phyloP scores from a whole-genome alignment of 2,797 vertebrate genomes.

The Scleropages formosus region DNA sequence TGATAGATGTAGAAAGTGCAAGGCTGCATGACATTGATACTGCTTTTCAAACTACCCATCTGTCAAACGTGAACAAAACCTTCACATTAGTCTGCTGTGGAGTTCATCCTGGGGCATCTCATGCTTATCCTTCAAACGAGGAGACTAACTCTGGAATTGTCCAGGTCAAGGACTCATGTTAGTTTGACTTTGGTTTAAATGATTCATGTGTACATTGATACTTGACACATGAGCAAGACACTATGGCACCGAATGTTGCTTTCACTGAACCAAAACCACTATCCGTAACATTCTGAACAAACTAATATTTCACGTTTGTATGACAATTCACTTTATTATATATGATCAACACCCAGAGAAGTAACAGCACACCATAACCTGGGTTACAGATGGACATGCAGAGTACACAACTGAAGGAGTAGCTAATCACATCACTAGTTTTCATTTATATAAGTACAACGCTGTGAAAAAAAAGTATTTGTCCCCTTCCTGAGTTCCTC shows the following conservation, averaged over 20 bases:
- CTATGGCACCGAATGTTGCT: neutral
- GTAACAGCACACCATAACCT: neutral
- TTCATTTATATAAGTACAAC: too few species aligned
- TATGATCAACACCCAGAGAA: neutral
- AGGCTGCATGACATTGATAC: neutral
- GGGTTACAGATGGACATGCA: neutral
- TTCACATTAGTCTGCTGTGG: neutral
- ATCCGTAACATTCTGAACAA: neutral
- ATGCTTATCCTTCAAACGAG: neutral
- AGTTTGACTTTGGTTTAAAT: neutral
- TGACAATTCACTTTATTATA: neutral
- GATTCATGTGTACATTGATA: neutral
- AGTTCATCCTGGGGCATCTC: neutral
- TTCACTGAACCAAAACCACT: neutral
- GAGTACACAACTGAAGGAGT: too few species aligned
- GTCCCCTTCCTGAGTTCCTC: too few species aligned
- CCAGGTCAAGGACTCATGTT: neutral
- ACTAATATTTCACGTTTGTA: conserved; percentile 5
- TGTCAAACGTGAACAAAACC: neutral
- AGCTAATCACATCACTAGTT: too few species aligned
- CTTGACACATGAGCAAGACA: conserved; percentile 4
- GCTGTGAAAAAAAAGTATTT: too few species aligned
- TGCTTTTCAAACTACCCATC: neutral
- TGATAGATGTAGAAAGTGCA: conserved; percentile 6
- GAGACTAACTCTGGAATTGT: neutral